Conservation (phyloP, 2,888 invertebrate species). For the Pachycephus smyrnensis region DNA sequence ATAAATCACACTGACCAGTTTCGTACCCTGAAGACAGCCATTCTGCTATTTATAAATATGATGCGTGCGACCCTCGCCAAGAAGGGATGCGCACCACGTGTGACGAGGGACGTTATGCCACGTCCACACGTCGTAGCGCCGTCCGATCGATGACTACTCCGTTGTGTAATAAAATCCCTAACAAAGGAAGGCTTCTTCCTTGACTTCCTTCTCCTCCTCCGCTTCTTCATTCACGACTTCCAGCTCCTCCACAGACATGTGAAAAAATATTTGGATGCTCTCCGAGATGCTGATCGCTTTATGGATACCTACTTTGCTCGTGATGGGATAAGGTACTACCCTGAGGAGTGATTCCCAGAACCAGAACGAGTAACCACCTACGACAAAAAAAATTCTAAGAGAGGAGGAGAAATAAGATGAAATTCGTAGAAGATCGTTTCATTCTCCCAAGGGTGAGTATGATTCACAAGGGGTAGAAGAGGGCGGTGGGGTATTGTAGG, state of each 20-base stretch:
- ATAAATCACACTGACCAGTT: not conserved
- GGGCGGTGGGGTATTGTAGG: not conserved
- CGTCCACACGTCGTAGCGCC: constrained; percentile 47
- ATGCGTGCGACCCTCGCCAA: not conserved
- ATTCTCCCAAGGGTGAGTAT: not conserved
- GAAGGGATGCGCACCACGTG: constrained; percentile 31
- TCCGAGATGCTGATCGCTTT: not conserved
- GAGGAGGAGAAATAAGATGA: not conserved
- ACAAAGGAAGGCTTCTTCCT: not conserved
- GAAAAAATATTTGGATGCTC: not conserved
- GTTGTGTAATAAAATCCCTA: constrained; percentile 21
- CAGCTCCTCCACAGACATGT: not conserved
- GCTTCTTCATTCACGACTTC: not conserved
- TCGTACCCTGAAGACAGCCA: not conserved
- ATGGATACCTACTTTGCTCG: not conserved
- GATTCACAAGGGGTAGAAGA: not conserved
- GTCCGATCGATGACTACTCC: constrained; percentile 30
- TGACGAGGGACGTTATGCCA: constrained; percentile 37
- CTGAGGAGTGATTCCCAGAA: not conserved
- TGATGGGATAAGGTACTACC: not conserved
- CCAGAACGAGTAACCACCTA: not conserved
- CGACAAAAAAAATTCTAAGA: not conserved
- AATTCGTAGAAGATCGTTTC: not conserved
- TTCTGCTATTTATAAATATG: not conserved
- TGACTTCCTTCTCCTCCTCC: not conserved